Evolutionary conservation across 2,888 invertebrate genomes (phyloP).

Genomic region (Emesis furor): DNA sequence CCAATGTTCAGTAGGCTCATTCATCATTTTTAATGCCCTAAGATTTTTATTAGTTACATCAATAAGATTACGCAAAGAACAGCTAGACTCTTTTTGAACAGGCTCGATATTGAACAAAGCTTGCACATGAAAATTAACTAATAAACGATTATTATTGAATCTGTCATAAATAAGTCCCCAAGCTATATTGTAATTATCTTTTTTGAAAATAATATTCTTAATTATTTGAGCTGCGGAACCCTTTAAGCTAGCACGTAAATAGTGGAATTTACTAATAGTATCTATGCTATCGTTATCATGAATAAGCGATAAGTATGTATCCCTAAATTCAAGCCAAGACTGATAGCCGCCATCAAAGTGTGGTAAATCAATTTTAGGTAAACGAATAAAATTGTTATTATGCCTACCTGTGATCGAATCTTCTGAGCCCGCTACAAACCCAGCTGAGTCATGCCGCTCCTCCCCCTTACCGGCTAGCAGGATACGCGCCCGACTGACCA

Average conservation of each 20-base stretch:
- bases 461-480: background rate
- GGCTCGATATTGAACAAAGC: slow-evolving; percentile 54
- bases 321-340: background rate
- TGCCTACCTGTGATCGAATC: background rate
- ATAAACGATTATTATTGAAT: slow-evolving; percentile 50
- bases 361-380: slow-evolving; percentile 3
- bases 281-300: background rate
- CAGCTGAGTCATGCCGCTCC: background rate
- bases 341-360: slow-evolving; percentile 12
- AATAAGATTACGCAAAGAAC: slow-evolving; percentile 47
- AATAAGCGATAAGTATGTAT: background rate
- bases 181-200: slow-evolving; percentile 45
- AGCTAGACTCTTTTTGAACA: slow-evolving; percentile 42
- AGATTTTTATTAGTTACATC: slow-evolving; percentile 67
- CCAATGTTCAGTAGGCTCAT: slow-evolving; percentile 46
- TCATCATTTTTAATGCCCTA: slow-evolving; percentile 42
- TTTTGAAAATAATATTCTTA: slow-evolving; percentile 37
- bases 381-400: background rate
- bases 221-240: slow-evolving; percentile 43
- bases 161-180: slow-evolving; percentile 39
- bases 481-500: background rate
- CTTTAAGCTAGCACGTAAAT: slow-evolving; percentile 35
- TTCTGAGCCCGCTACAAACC: background rate
- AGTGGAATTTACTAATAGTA: background rate
- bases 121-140: slow-evolving; percentile 58